Percentiles rank a stretch among this genome's conserved stretches.
Conservation (phyloP, 92 coral and sea anemone genomes). For the Paragorgia papillata region DNA sequence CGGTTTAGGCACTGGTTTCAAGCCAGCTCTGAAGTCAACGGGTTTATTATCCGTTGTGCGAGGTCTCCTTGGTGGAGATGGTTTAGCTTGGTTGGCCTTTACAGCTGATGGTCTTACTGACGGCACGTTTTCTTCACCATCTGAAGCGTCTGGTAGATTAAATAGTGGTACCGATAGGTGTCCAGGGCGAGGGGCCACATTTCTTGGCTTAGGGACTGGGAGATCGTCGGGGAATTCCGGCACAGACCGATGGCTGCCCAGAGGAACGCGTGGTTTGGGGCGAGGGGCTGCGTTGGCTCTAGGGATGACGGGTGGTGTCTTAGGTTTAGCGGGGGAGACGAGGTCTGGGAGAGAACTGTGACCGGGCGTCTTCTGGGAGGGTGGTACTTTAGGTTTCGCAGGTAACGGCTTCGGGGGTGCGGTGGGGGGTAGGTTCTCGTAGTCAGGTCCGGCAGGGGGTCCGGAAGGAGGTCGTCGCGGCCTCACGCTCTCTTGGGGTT, state of each 20-base stretch:
- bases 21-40: constrained; percentile 43
- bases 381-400: constrained; percentile 26
- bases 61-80: constrained; percentile 2
- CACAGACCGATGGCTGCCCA: constrained; percentile 22
- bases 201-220: constrained; percentile 36
- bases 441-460: background rate
- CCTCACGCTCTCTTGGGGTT: constrained; percentile 10
- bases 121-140: background rate
- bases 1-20: constrained; percentile 40
- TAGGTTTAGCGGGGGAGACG: background rate
- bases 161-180: constrained; percentile 39
- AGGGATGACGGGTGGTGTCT: constrained; percentile 2
- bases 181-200: constrained; percentile 22
- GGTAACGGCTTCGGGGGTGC: constrained; percentile 11
- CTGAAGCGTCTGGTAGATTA: constrained; percentile 22
- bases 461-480: background rate
- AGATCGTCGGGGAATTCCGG: constrained; percentile 40
- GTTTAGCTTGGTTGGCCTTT: constrained; percentile 17
- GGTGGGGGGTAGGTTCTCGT: background rate
- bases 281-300: constrained; percentile 16
- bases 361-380: background rate
- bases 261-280: constrained; percentile 28
- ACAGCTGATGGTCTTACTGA: constrained; percentile 42
- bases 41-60: constrained; percentile 2
- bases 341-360: constrained; percentile 20